Evolutionary conservation across 2,888 invertebrate species (phyloP), one percentile per base, ranked within the genome.

Genomic region (Electrophaes corylata): DNA sequence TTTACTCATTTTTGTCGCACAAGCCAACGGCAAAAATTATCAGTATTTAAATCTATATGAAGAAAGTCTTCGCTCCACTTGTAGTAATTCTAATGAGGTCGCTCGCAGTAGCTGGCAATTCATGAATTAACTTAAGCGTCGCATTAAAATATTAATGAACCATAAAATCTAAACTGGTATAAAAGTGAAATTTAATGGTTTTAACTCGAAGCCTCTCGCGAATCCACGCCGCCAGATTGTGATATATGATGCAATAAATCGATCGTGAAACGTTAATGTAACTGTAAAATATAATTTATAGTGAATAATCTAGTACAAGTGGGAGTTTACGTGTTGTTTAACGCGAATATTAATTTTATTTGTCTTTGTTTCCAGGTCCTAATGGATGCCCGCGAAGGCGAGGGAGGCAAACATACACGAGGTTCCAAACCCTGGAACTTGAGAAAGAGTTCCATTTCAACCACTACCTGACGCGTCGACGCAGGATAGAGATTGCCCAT

Each of bases 361-460:
- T 72, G 47, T 69, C 33, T 78, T 85, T 86, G 70, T 83, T 94
- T 94, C 73, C 95, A 98, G 98, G 98, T 88, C 98, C 98, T 56
- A 98, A 98, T 84, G 98, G 98, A 62, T 98, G 98, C 86, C 98
- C 98, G 66, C 94, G 98, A 81, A 95, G 98, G 84, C 94, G 98
- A 79, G 98, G 98, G 62, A 94, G 99, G 73, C 98, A 99, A 93
- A 99, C 99, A 14, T 99, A 99, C 94, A 99, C 98, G 69, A 96
- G 98, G 79, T 98, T 98, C 94, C 99, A 99, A 92, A 99, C 99
- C 19, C 93, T 98, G 91, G 98, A 99, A 87, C 94, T 99, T 90
- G 99, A 99, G 91, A 98, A 98, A 92, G 99, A 99, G 93, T 99
- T 99, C 93, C 98, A 98, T 85, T 98, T 98, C 93, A 99, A 98